Evolutionary conservation across 1,140 invertebrate species (phyloP), one percentile per base, ranked within the genome.

Genomic region (Papilio dardanus): DNA sequence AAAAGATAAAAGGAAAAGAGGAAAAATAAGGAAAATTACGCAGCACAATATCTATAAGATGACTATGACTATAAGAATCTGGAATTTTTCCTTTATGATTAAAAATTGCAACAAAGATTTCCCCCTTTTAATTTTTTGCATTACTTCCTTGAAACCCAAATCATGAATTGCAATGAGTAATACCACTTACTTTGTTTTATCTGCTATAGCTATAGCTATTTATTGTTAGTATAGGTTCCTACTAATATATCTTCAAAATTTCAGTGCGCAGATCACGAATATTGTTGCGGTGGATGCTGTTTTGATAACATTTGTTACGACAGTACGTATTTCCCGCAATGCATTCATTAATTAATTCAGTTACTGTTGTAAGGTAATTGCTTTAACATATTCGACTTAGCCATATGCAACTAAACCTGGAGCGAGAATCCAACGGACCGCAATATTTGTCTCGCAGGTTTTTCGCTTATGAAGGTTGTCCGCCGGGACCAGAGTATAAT

Each of bases 201-300:
- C 68, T 35, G 8, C 73, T 62, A 28, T 30, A 28, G 8, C 8
- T 16, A 5, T 62, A 28, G 28, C n/a, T 16, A n/a, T 24, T 7
- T 71, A 42, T 76, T 75, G 46, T 14, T 77, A n/a, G n/a, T n/a
- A n/a, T n/a, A n/a, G n/a, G n/a, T n/a, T n/a, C n/a, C n/a, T n/a
- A n/a, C n/a, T n/a, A n/a, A n/a, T n/a, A n/a, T n/a, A n/a, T n/a
- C n/a, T n/a, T n/a, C n/a, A n/a, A n/a, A 1, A 79, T 14, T 79
- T 46, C 74, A 91, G 89, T 91, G 89, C 65, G 82, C 78, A 2
- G 78, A 85, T 40, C 83, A 89, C 50, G 88, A 88, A 54, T 84
- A 91, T 66, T 91, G 88, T 46, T 91, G 89, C 42, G 89, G 89
- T 1, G 89, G 89, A n/a, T 91, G 89, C 75, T 91, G 89, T 75